phyloP scores from a whole-genome alignment of 2,113 vertebrate species.

The Ia io region DNA sequence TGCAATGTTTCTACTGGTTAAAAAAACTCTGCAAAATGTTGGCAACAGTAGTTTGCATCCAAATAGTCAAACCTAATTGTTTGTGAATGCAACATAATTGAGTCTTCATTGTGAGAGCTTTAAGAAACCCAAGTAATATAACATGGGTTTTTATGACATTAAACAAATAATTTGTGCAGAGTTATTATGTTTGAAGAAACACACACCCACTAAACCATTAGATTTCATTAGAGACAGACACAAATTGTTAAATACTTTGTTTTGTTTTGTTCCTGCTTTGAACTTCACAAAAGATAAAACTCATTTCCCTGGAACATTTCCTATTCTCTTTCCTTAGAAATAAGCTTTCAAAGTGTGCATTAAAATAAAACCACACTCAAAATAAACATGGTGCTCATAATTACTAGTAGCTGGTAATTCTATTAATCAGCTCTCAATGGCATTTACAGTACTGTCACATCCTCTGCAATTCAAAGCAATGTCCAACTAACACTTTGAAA shows the following conservation, averaged over 20 bases:
- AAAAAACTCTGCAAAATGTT: constrained; percentile 62
- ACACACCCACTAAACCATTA: constrained; percentile 73
- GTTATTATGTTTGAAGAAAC: constrained; percentile 74
- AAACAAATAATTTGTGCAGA: constrained; percentile 77
- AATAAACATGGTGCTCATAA: constrained; percentile 69
- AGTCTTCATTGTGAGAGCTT: constrained; percentile 68
- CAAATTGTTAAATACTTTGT: constrained; percentile 76
- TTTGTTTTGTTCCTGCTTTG: constrained; percentile 68
- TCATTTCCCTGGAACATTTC: constrained; percentile 69
- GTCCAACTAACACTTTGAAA: constrained; percentile 68
- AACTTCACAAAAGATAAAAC: constrained; percentile 73
- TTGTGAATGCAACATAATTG: constrained; percentile 73
- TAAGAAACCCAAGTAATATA: constrained; percentile 72
- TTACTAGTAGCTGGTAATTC: constrained; percentile 72
- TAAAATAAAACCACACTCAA: constrained; percentile 75
- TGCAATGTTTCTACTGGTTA: constrained; percentile 75
- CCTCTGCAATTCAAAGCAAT: constrained; percentile 71
- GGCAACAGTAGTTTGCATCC: constrained; percentile 72
- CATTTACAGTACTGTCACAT: constrained; percentile 67
- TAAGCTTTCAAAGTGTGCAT: constrained; percentile 69
- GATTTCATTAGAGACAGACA: constrained; percentile 76
- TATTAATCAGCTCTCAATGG: constrained; percentile 73
- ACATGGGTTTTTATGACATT: constrained; percentile 71
- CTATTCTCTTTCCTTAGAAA: constrained; percentile 74
- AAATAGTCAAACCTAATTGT: constrained; percentile 78